Percentiles rank a stretch among this genome's conserved stretches.
These are phyloP conservation scores for Phenacoccus solenopsis DNA, from an alignment of 1,140 invertebrate genomes.

Conservation along the genomic window DNA sequence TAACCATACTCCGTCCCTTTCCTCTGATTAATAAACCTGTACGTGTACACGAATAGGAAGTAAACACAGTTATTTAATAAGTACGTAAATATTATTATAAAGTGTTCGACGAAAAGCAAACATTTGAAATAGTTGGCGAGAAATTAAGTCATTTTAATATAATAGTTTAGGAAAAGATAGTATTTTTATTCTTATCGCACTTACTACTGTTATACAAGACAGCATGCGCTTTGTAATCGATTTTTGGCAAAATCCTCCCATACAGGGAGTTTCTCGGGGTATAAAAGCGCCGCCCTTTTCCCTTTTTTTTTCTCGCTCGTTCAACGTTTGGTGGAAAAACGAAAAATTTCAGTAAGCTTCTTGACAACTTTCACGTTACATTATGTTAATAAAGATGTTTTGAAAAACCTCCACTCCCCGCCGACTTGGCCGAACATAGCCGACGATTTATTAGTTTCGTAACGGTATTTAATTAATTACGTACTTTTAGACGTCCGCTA, in stretches of 20 bases:
- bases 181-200: neutral
- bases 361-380: neutral
- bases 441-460: neutral
- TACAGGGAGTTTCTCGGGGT: neutral
- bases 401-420: neutral
- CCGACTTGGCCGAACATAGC: neutral
- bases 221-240: constrained; percentile 1
- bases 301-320: neutral
- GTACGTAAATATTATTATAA: too few relatives aligned
- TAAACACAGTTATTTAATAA: too few relatives aligned
- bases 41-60: too few relatives aligned
- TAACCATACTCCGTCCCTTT: too few relatives aligned
- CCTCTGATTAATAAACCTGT: too few relatives aligned
- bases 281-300: neutral
- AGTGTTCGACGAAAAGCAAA: too few relatives aligned
- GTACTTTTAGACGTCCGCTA: too few relatives aligned
- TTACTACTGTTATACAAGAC: neutral
- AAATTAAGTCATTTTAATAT: neutral
- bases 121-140: too few relatives aligned
- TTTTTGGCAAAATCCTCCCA: constrained; percentile 1
- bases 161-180: neutral
- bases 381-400: neutral
- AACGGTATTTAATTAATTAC: neutral
- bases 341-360: neutral
- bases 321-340: neutral